These are phyloP conservation scores for Propithecus coquereli DNA, from an alignment of 2,113 vertebrate species.

Conservation along the genomic window DNA sequence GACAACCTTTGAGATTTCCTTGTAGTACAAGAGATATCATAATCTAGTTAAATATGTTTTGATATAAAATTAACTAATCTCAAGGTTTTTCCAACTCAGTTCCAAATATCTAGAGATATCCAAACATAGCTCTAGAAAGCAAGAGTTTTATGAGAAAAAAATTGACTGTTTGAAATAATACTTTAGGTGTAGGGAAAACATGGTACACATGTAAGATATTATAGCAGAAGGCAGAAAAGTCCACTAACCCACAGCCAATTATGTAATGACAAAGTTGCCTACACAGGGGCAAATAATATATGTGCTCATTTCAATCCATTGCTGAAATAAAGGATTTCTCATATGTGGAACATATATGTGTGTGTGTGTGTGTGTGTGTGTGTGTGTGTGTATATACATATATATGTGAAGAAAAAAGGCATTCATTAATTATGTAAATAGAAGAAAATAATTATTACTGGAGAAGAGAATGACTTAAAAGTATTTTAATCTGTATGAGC, in stretches of 20 bases:
- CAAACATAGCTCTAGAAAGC: neutral
- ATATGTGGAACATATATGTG: neutral
- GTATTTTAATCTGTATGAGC: neutral
- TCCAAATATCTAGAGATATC: neutral
- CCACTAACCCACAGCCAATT: neutral
- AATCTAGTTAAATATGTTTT: constrained; percentile 5
- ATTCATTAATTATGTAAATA: neutral
- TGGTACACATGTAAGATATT: neutral
- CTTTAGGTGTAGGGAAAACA: neutral
- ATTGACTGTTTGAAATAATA: neutral
- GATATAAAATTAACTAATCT: neutral
- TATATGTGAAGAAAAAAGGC: neutral
- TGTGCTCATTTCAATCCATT: neutral
- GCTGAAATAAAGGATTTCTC: neutral
- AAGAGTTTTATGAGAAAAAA: neutral
- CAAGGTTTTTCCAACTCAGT: neutral
- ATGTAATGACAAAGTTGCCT: neutral
- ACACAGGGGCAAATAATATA: neutral
- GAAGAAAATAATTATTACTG: neutral
- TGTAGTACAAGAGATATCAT: neutral
- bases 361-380: neutral
- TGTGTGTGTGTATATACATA: neutral
- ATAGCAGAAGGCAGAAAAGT: neutral
- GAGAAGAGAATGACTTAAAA: neutral
- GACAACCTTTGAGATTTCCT: neutral